A percentile compares a stretch with the other conserved stretches of the same genome.
These are phyloP conservation scores for Lithophane socia DNA, from an alignment of 2,888 invertebrate genomes.

Conservation along the genomic window DNA sequence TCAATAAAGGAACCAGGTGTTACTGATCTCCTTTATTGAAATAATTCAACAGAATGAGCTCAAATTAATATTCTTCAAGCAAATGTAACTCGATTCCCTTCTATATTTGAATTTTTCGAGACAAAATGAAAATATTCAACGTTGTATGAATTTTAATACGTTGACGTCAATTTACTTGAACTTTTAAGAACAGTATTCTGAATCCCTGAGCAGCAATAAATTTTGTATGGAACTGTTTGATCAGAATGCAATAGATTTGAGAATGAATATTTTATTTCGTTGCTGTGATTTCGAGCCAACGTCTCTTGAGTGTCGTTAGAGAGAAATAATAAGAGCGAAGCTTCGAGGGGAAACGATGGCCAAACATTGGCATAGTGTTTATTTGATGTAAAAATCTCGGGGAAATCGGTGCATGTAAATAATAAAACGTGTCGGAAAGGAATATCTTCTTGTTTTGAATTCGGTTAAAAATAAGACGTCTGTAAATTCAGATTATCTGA, in stretches of 20 bases:
- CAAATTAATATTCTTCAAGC: constrained; percentile 63
- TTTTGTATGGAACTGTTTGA: constrained; percentile 33
- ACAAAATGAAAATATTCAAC: constrained; percentile 56
- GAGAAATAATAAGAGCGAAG: not conserved
- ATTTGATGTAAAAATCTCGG: constrained; percentile 5
- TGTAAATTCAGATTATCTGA: not conserved
- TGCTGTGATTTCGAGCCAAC: constrained; percentile 41
- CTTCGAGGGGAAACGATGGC: not conserved
- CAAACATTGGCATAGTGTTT: constrained; percentile 2
- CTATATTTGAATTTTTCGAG: constrained; percentile 58
- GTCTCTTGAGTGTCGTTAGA: constrained; percentile 30
- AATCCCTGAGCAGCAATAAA: constrained; percentile 35
- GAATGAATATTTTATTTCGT: constrained; percentile 45
- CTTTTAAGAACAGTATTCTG: constrained; percentile 34
- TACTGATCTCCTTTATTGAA: constrained; percentile 40
- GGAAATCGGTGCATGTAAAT: not conserved
- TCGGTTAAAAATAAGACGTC: not conserved
- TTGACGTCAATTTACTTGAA: constrained; percentile 44
- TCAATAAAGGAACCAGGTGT: constrained; percentile 40
- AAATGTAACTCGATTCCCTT: constrained; percentile 52
- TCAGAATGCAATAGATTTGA: constrained; percentile 48
- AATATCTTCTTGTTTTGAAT: not conserved
- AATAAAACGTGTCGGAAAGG: not conserved
- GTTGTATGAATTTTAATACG: constrained; percentile 64
- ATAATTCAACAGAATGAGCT: constrained; percentile 33